Evolutionary conservation across 2,113 vertebrate genomes (phyloP), one percentile per base, ranked within the genome.

Genomic region (Vulpes vulpes): DNA sequence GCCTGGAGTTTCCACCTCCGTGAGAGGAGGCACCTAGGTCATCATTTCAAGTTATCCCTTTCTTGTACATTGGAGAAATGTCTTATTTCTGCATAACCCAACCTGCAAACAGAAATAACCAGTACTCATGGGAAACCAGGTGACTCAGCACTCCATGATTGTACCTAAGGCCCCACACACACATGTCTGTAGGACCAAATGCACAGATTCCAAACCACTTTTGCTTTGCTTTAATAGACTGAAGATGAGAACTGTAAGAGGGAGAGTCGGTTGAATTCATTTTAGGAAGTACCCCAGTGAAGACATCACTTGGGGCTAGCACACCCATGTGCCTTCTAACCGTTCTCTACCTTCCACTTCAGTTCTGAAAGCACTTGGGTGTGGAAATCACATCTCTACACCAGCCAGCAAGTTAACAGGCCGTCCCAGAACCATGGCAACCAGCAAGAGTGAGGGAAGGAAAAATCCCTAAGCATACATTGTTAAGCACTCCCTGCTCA

Each of bases 381-480:
- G 84, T 85, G 69, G 57, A 96, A 96, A 90, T 69, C 76, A 78
- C 69, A 60, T n/a, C 74, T 92, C n/a, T 73, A 30, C 3, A 76
- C 43, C 57, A 84, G 57, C 30, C 76, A 79, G 82, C 16, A 57
- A 62, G 76, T 74, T 71, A 94, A 91, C 53, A 89, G 83, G 69
- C 25, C 88, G n/a, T 76, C 49, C 43, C 53, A 91, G 95, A 97
- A 82, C 94, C 91, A 91, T 81, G 76, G 92, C 81, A 91, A 88
- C 89, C n/a, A 55, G 86, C 38, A 65, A 23, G 79, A 14, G 71
- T 5, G 82, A 76, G 49, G 55, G 59, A 84, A 88, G 32, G 85
- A 43, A 92, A 90, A 80, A 51, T 53, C 64, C 59, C 71, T 14
- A 59, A 94, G 53, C 25, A n/a, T 65, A 43, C 3, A 16, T 23